A percentile compares a stretch with the other conserved stretches of the same genome.
These are phyloP conservation scores for Geophilus truncorum DNA, from an alignment of 2,888 invertebrate genomes.

Conservation along the genomic window DNA sequence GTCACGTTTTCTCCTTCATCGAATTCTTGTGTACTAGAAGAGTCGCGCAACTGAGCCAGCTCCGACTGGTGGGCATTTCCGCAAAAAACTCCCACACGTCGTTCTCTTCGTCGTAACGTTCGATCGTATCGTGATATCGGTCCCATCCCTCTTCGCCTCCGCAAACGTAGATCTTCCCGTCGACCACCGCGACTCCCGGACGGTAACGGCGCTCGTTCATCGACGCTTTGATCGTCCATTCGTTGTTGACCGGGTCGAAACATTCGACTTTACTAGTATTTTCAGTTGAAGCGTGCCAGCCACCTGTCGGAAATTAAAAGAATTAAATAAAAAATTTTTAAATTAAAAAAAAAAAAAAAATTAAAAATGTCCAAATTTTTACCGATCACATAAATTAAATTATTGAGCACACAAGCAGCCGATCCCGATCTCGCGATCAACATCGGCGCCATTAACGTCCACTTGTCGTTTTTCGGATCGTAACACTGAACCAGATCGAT, in stretches of 20 bases:
- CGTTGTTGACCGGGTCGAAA: conserved; percentile 49
- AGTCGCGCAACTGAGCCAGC: conserved; percentile 53
- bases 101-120: conserved; percentile 49
- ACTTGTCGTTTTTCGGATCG: conserved; percentile 50
- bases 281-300: conserved; percentile 54
- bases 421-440: conserved; percentile 53
- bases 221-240: conserved; percentile 50
- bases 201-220: conserved; percentile 52
- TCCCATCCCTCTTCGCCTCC: conserved; percentile 55
- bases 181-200: conserved; percentile 52
- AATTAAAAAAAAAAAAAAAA: no score
- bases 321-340: no score
- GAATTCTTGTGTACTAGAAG: neutral
- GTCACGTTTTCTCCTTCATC: neutral
- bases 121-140: conserved; percentile 53
- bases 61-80: conserved; percentile 52
- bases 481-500: conserved; percentile 51
- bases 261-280: conserved; percentile 54
- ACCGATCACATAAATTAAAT: conserved; percentile 53
- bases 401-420: conserved; percentile 51
- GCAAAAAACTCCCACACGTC: conserved; percentile 51
- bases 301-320: no score
- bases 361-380: no score
- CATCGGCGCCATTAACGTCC: conserved; percentile 52
- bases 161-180: conserved; percentile 51